A percentile compares a stretch with the other conserved stretches of the same genome.
Conservation (phyloP, 2,888 invertebrate species). For the Eupithecia subumbrata region DNA sequence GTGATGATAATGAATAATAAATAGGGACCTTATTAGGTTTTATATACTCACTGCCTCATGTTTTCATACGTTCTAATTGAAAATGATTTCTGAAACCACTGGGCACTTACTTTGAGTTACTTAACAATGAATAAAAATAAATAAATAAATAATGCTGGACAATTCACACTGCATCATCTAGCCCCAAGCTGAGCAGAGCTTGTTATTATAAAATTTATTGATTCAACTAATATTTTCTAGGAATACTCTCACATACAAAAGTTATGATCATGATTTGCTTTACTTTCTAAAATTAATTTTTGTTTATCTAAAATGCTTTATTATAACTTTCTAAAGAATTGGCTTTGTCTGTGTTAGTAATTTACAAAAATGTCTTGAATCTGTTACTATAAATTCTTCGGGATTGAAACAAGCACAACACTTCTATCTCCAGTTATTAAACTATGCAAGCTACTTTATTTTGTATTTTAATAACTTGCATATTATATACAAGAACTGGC, state of each 20-base stretch:
- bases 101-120: too few relatives aligned
- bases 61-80: too few relatives aligned
- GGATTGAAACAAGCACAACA: neutral
- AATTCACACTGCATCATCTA: too few relatives aligned
- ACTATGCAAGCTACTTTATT: neutral
- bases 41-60: too few relatives aligned
- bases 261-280: neutral
- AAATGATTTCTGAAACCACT: too few relatives aligned
- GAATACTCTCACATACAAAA: neutral
- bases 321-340: neutral
- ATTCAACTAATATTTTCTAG: neutral
- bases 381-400: neutral
- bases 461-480: neutral
- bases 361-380: neutral
- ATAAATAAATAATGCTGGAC: too few relatives aligned
- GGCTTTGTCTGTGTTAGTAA: neutral
- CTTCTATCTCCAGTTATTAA: neutral
- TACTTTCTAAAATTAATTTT: neutral
- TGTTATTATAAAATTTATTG: neutral
- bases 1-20: too few relatives aligned
- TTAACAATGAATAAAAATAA: too few relatives aligned
- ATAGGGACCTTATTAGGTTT: too few relatives aligned
- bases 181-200: too few relatives aligned
- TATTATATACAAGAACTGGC: neutral
- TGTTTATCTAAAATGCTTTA: neutral